These are phyloP conservation scores for Phenganax subtilis DNA, from an alignment of 92 coral and sea anemone species.

Conservation along the genomic window DNA sequence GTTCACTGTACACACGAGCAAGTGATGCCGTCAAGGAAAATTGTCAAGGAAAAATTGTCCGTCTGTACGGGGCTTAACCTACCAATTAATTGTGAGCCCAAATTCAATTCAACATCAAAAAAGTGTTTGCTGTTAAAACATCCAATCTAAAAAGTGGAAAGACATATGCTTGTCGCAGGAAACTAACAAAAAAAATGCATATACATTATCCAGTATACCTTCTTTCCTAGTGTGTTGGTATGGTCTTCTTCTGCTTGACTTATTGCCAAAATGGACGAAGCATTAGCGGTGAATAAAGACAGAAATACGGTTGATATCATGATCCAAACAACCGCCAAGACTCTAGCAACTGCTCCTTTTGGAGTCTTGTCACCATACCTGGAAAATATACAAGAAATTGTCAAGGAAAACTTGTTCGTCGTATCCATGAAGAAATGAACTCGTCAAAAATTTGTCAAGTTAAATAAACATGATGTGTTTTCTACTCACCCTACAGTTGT, in stretches of 20 bases:
- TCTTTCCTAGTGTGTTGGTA: constrained; percentile 22
- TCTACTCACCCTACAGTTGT: constrained; percentile 34
- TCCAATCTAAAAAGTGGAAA: constrained; percentile 14
- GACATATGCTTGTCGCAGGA: not conserved
- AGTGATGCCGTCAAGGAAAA: too few species aligned
- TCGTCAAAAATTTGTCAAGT: too few species aligned
- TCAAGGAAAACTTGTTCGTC: too few species aligned
- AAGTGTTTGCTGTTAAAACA: constrained; percentile 30
- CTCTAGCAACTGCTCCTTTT: not conserved
- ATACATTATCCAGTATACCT: not conserved
- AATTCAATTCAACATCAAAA: constrained; percentile 12
- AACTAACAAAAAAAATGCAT: not conserved
- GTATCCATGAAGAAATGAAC: not conserved
- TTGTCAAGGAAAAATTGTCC: too few species aligned
- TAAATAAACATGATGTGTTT: not conserved
- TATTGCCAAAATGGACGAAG: constrained; percentile 18
- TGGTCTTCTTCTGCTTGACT: constrained; percentile 30
- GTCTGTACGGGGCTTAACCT: not conserved
- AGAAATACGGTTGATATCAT: constrained; percentile 28
- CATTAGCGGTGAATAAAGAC: constrained; percentile 35
- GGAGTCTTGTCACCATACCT: constrained; percentile 38
- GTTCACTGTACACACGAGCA: too few species aligned
- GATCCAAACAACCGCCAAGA: constrained; percentile 31
- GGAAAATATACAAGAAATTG: not conserved
- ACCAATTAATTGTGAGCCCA: constrained; percentile 16